A percentile compares a stretch with the other conserved stretches of the same genome.
Conservation (phyloP, 2,113 vertebrate genomes). For the Myodes glareolus region DNA sequence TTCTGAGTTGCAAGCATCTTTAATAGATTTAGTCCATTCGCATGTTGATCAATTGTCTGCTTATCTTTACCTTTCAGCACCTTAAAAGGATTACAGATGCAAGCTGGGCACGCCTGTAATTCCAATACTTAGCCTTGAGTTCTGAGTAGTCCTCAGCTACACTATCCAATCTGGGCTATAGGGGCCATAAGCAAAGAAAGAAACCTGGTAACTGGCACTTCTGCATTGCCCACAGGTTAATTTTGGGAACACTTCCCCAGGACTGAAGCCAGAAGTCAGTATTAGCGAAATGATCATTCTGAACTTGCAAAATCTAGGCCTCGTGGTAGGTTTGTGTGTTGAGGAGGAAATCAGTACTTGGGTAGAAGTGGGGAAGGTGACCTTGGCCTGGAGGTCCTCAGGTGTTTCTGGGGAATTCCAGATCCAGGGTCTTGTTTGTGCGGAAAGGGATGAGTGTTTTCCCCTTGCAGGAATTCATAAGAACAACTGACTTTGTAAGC, state of each 20-base stretch:
- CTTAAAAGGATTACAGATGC: neutral
- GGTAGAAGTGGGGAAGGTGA: neutral
- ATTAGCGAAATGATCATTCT: neutral
- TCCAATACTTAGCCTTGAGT: neutral
- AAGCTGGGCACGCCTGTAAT: neutral
- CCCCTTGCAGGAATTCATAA: neutral
- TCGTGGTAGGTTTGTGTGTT: neutral
- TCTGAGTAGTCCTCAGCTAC: neutral
- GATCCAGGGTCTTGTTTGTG: neutral
- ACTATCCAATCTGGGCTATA: no score
- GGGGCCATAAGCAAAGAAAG: neutral
- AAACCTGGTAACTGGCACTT: neutral
- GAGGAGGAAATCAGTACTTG: neutral
- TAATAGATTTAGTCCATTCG: neutral
- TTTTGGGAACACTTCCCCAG: neutral
- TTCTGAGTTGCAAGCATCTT: neutral
- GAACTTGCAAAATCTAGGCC: neutral
- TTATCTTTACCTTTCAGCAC: neutral
- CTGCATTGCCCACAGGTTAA: neutral
- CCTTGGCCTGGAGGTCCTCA: neutral
- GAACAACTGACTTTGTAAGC: slow-evolving; percentile 13
- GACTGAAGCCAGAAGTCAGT: slow-evolving; percentile 6
- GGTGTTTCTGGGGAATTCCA: slow-evolving; percentile 43
- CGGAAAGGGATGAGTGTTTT: neutral
- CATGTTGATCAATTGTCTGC: neutral